phyloP scores from a whole-genome alignment of 2,797 vertebrate genomes.

The Bradypodion pumilum region DNA sequence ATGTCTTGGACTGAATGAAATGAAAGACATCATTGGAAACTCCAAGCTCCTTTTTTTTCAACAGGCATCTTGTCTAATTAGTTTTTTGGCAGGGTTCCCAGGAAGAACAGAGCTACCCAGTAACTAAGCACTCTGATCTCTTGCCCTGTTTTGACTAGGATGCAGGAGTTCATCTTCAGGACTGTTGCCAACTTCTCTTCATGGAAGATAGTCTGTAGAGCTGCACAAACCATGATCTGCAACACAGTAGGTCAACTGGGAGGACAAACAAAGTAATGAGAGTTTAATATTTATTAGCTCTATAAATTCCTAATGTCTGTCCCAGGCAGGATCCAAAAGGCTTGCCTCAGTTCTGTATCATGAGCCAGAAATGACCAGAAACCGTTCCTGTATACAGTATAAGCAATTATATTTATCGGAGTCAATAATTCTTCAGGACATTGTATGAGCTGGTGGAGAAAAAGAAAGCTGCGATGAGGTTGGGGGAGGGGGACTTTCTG shows the following conservation, averaged over 20 bases:
- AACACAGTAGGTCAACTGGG: constrained; percentile 24
- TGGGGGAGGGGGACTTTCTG: constrained; percentile 36
- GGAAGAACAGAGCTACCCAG: not conserved
- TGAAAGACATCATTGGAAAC: not conserved
- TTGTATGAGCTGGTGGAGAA: constrained; percentile 79
- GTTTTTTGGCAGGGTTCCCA: not conserved
- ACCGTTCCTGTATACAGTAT: constrained; percentile 45
- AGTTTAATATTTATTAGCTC: constrained; percentile 41
- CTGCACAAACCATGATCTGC: constrained; percentile 36
- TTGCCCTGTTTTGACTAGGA: not conserved
- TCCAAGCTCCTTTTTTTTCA: not conserved
- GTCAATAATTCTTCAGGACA: constrained; percentile 78
- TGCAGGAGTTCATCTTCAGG: not conserved
- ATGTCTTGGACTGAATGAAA: not conserved
- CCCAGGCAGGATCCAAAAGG: constrained; percentile 62
- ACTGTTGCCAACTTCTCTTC: not conserved
- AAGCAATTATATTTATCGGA: constrained; percentile 73
- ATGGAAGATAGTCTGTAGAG: not conserved
- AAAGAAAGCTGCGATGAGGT: constrained; percentile 70
- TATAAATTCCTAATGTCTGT: constrained; percentile 63
- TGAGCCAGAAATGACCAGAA: constrained; percentile 71
- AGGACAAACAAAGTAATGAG: constrained; percentile 42
- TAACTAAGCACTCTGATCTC: not conserved
- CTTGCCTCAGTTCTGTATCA: constrained; percentile 70
- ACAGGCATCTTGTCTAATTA: not conserved